Base-by-base conservation (phyloP, 1,140 invertebrate species). In the Anastatus disparis region DNA sequence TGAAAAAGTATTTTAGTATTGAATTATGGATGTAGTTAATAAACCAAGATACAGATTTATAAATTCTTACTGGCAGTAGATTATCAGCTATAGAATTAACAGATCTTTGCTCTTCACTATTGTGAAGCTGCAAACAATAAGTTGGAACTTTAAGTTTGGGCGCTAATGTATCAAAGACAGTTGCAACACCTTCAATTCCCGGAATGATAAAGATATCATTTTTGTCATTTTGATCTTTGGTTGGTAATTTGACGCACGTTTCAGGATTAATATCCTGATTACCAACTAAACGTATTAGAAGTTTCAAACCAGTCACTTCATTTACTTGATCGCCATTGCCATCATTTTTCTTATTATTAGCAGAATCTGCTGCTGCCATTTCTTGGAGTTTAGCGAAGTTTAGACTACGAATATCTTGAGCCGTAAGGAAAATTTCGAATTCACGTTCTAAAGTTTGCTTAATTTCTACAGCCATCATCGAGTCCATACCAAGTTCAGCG, bases 381-480 rank as follows among this genome's bases (percentile, higher is more conserved):
- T 87, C 85, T 50, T 87, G 79, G 0, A 94, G 80, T 72, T 89
- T 89, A 2, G 81, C 78, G 24, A 90, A 85, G 10, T 86, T 84
- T 81, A 92, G 76, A 17, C 82, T 78, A 63, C 93, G 84, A 56
- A 95, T 91, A 72, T 94, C 92, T 72, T 91, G 89, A 58, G 91
- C 88, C 0, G 90, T 89, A 6, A 94, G 78, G 55, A 89, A 88
- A 12, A 94, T 78, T 73, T 93, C 91, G 78, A 89, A 93, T 71
- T 93, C 90, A 64, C 91, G 81, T 79, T 94, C 93, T 1, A 95
- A 77, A 0, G 89, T 90, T 76, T 94, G 92, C 77, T 93, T 93
- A 42, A 95, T 92, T 82, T 95, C 93, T 0, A 94, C 90, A 17
- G 90, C 91, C 92, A 94, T 94, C 82, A 94, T 89, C 0, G 92